Conservation (phyloP, 2,888 invertebrate species). For the Tipula unca region DNA sequence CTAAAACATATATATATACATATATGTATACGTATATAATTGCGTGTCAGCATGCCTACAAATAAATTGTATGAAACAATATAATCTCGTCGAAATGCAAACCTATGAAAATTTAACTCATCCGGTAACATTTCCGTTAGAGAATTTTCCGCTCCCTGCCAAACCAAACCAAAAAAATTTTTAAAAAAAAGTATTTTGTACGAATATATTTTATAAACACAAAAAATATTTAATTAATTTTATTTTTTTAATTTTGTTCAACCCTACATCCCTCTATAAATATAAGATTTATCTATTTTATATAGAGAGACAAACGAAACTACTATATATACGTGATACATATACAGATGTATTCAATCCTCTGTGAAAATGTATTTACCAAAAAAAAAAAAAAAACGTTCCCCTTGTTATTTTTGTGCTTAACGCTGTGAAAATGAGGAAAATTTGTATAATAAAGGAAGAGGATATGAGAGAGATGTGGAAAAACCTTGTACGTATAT, state of each 20-base stretch:
- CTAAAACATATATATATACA: too few relatives aligned
- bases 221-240: neutral
- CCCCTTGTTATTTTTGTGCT: neutral
- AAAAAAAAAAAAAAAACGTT: neutral
- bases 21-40: too few relatives aligned
- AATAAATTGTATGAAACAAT: neutral
- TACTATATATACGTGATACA: neutral
- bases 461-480: neutral
- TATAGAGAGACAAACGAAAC: neutral
- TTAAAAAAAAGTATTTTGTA: neutral
- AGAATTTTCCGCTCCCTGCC: neutral
- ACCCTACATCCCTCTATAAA: constrained; percentile 8
- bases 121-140: constrained; percentile 1
- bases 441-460: neutral
- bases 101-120: constrained; percentile 2
- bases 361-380: neutral
- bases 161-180: neutral
- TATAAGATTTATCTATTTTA: neutral
- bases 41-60: neutral
- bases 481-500: neutral
- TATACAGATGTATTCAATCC: neutral
- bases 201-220: neutral
- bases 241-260: neutral
- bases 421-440: neutral
- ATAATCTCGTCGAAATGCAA: neutral